A percentile compares a stretch with the other conserved stretches of the same genome.
Conservation (phyloP, 2,888 invertebrate species). For the Caenorhabditis angaria region DNA sequence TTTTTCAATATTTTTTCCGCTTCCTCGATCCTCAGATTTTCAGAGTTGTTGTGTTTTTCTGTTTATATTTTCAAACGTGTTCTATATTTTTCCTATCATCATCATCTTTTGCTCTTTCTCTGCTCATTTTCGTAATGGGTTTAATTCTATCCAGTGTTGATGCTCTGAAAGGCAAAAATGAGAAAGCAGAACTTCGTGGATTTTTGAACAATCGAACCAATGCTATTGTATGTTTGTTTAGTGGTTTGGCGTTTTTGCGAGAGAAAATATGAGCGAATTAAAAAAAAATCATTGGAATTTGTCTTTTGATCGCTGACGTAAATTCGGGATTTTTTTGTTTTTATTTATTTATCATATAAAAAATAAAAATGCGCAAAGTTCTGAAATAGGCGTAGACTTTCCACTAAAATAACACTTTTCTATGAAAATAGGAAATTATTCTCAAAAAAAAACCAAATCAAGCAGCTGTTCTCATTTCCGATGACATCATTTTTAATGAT, state of each 20-base stretch:
- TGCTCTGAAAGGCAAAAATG: background rate
- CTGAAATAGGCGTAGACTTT: no score
- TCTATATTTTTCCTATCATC: background rate
- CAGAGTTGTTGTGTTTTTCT: background rate
- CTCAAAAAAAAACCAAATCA: no score
- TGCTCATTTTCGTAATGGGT: slow-evolving; percentile 19
- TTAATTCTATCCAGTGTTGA: slow-evolving; percentile 13
- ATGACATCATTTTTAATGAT: no score
- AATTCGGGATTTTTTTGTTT: background rate
- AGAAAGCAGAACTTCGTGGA: slow-evolving; percentile 11
- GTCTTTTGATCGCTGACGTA: background rate
- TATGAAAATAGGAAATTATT: no score
- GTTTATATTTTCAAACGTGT: background rate
- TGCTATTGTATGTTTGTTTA: slow-evolving; percentile 26
- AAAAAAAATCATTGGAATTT: no score
- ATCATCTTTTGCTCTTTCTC: background rate
- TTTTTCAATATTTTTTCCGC: slow-evolving; percentile 11
- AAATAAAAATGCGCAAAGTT: no score
- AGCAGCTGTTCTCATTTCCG: no score
- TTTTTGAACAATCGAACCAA: slow-evolving; percentile 34
- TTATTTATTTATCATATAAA: background rate
- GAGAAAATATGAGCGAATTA: background rate
- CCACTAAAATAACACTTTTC: no score
- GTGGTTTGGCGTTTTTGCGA: background rate
- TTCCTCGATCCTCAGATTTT: slow-evolving; percentile 1